Conservation (phyloP, 2,888 invertebrate species). For the Julus scanicus region DNA sequence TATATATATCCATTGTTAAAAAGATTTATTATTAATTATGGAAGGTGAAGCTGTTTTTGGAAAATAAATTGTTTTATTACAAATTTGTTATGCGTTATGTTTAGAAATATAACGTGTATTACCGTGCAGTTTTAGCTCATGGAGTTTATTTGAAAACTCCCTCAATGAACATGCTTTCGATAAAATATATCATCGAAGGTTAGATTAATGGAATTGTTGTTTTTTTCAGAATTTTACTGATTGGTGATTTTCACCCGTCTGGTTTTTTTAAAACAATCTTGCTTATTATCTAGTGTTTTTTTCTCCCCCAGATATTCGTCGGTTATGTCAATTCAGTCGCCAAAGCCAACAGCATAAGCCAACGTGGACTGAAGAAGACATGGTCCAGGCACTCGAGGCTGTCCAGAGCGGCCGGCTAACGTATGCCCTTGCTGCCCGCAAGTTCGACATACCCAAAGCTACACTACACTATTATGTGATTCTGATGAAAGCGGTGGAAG, state of each 20-base stretch:
- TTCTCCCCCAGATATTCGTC: conserved; percentile 57
- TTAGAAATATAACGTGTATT: too few species aligned
- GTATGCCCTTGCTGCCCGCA: conserved; percentile 83
- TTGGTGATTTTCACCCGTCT: not conserved
- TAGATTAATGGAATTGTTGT: not conserved
- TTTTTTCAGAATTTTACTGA: not conserved
- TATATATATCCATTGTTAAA: conserved; percentile 17
- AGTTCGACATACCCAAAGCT: conserved; percentile 94
- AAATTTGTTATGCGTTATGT: not conserved
- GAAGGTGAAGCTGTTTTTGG: not conserved
- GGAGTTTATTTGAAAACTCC: not conserved
- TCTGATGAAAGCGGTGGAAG: conserved; percentile 59
- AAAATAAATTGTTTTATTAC: conserved; percentile 25
- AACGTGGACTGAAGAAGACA: conserved; percentile 59
- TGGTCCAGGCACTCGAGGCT: conserved; percentile 63
- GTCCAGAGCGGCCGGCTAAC: conserved; percentile 63
- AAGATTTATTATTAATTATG: not conserved
- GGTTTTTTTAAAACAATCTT: not conserved
- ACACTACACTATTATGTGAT: conserved; percentile 68
- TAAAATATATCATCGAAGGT: not conserved
- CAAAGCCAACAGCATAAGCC: conserved; percentile 58
- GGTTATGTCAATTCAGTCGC: conserved; percentile 58
- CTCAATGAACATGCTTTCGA: not conserved
- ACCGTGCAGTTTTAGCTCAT: too few species aligned
- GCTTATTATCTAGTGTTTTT: not conserved